phyloP scores from a whole-genome alignment of 2,113 vertebrate genomes.

The Cyanistes caeruleus region DNA sequence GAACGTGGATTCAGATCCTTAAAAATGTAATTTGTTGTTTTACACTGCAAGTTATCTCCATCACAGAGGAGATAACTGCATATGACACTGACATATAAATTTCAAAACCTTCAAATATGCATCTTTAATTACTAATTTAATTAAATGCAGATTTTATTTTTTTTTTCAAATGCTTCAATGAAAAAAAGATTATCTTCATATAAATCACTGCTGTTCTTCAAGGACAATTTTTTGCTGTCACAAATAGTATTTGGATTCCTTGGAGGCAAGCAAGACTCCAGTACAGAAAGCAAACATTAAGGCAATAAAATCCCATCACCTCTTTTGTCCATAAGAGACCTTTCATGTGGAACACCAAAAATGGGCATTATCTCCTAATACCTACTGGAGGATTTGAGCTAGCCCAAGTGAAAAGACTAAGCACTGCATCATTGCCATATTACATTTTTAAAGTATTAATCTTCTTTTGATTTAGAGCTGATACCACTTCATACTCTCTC shows the following conservation, averaged over 20 bases:
- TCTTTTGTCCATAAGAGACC: constrained; percentile 11
- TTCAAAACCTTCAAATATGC: background rate
- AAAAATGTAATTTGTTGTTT: background rate
- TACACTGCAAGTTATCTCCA: background rate
- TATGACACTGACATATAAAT: background rate
- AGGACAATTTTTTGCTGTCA: background rate
- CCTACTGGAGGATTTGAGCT: constrained; percentile 20
- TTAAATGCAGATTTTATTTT: background rate
- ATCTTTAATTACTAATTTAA: background rate
- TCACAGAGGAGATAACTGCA: background rate
- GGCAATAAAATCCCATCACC: constrained; percentile 1
- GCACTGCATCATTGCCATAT: constrained; percentile 22
- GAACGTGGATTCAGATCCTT: background rate
- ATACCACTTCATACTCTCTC: constrained; percentile 19
- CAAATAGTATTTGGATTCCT: background rate
- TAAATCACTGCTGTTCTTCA: background rate
- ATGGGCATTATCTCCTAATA: constrained; percentile 37
- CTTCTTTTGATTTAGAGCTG: constrained; percentile 54
- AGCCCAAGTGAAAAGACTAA: constrained; percentile 37
- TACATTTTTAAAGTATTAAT: constrained; percentile 50
- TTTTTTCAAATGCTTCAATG: background rate
- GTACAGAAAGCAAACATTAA: background rate
- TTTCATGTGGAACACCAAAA: constrained; percentile 38
- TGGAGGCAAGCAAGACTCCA: background rate
- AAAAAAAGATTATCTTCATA: background rate